phyloP scores from a whole-genome alignment of 1,140 invertebrate species.

The Galleria mellonella region DNA sequence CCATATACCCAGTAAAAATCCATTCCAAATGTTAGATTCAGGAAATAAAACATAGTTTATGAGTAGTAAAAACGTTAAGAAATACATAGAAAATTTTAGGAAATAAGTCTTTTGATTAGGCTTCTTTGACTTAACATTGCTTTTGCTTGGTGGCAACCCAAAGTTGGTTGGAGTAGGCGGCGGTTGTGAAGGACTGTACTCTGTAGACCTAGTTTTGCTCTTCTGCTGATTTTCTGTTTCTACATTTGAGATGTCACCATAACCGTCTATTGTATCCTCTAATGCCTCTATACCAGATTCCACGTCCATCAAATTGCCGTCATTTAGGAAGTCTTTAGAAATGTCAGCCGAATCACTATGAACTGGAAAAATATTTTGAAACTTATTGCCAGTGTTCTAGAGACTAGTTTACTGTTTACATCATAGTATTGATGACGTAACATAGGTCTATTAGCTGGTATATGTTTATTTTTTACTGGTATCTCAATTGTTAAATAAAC shows the following conservation, averaged over 20 bases:
- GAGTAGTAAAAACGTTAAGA: conserved; percentile 51
- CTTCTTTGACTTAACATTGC: conserved; percentile 20
- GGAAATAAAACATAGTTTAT: conserved; percentile 53
- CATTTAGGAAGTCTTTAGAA: conserved; percentile 35
- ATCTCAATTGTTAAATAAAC: not conserved
- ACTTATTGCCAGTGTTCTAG: too few relatives aligned
- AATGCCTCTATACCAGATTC: conserved; percentile 71
- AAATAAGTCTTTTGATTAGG: conserved; percentile 39
- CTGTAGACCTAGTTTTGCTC: not conserved
- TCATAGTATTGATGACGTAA: too few relatives aligned
- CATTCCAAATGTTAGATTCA: conserved; percentile 56
- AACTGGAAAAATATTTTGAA: conserved; percentile 15
- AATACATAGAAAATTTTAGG: conserved; percentile 54
- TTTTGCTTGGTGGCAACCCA: conserved; percentile 48
- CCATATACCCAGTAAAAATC: conserved; percentile 67
- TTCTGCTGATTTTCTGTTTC: conserved; percentile 16
- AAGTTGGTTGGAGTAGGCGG: conserved; percentile 29
- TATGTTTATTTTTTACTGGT: not conserved
- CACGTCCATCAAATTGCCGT: conserved; percentile 51
- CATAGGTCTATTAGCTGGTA: not conserved
- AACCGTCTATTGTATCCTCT: conserved; percentile 59
- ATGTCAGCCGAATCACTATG: conserved; percentile 37
- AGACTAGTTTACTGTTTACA: too few relatives aligned
- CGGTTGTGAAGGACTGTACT: conserved; percentile 11
- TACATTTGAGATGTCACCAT: conserved; percentile 32